A percentile compares a stretch with the other conserved stretches of the same genome.
These are phyloP conservation scores for Sorex araneus DNA, from an alignment of 2,113 vertebrate species.

Conservation along the genomic window DNA sequence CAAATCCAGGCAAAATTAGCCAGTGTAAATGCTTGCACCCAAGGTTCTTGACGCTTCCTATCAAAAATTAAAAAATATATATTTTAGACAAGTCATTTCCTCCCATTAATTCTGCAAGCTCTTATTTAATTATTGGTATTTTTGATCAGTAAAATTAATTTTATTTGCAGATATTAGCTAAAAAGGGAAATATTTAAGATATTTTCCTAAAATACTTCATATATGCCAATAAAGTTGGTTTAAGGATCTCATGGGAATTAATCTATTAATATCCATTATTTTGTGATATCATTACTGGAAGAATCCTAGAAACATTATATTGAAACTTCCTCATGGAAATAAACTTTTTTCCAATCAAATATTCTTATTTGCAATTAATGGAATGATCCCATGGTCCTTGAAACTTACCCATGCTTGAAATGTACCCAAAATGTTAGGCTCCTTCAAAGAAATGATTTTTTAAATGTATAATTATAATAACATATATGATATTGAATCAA, in stretches of 20 bases:
- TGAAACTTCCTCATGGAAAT: slow-evolving; percentile 56
- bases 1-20: neutral
- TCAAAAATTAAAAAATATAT: neutral
- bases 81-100: neutral
- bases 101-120: neutral
- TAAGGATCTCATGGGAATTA: slow-evolving; percentile 64
- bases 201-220: slow-evolving; percentile 74
- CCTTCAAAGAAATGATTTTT: slow-evolving; percentile 63
- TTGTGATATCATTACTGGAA: slow-evolving; percentile 35
- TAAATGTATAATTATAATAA: slow-evolving; percentile 59
- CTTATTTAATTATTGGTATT: slow-evolving; percentile 8
- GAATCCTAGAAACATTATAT: slow-evolving; percentile 52
- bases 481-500: slow-evolving; percentile 59
- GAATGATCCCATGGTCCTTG: slow-evolving; percentile 60
- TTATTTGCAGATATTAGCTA: neutral
- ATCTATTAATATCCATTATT: slow-evolving; percentile 56
- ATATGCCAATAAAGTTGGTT: slow-evolving; percentile 48
- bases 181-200: neutral
- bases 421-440: slow-evolving; percentile 35
- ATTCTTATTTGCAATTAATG: slow-evolving; percentile 64
- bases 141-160: slow-evolving; percentile 9
- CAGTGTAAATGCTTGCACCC: slow-evolving; percentile 21
- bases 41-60: neutral
- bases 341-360: slow-evolving; percentile 58
- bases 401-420: slow-evolving; percentile 67